Percentiles rank a stretch among this genome's conserved stretches.
phyloP scores from a whole-genome alignment of 2,888 invertebrate species.

The Chaitophorus viminalis region DNA sequence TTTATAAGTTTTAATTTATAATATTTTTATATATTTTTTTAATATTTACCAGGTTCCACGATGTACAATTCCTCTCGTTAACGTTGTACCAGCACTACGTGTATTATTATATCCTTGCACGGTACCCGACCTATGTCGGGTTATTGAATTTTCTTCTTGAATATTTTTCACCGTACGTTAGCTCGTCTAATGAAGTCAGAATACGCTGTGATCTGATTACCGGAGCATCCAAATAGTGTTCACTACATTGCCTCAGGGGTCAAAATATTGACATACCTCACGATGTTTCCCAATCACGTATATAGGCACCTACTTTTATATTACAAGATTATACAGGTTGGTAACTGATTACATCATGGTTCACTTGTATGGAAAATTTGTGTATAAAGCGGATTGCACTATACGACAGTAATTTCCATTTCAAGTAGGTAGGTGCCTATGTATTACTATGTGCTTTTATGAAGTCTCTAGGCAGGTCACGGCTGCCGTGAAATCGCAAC shows the following conservation, averaged over 20 bases:
- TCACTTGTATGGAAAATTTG: constrained; percentile 14
- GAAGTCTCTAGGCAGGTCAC: background rate
- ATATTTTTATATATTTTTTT: background rate
- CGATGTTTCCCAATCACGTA: background rate
- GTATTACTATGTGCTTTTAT: constrained; percentile 12
- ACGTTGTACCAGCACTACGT: background rate
- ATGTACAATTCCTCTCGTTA: too few relatives aligned
- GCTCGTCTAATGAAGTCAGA: background rate
- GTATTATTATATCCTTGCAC: background rate
- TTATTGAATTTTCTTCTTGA: background rate
- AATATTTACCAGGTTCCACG: background rate
- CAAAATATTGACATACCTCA: constrained; percentile 8
- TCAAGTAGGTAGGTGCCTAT: too few relatives aligned
- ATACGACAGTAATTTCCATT: background rate
- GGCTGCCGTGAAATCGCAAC: background rate
- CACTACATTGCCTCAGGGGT: constrained; percentile 17
- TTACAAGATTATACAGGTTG: background rate
- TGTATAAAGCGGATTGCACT: background rate
- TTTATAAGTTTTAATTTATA: background rate
- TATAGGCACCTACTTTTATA: background rate
- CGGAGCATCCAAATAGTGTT: constrained; percentile 1
- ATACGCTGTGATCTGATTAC: background rate
- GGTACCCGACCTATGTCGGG: background rate
- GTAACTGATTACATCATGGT: constrained; percentile 30
- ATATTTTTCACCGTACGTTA: constrained; percentile 5